A percentile compares a stretch with the other conserved stretches of the same genome.
phyloP scores from a whole-genome alignment of 2,888 invertebrate species.

The Trichopoda pennipes region DNA sequence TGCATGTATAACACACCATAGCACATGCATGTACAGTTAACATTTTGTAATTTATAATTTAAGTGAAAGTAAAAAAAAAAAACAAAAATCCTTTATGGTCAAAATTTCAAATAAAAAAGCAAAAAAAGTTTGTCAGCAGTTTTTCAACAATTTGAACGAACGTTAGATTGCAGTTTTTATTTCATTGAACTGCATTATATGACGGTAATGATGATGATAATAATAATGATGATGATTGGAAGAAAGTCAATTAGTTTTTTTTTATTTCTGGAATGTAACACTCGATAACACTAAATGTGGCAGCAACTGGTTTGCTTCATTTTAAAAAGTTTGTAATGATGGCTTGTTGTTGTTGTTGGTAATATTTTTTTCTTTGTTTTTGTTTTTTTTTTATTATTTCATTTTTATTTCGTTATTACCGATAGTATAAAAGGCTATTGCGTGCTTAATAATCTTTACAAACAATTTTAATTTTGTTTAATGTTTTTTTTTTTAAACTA shows the following conservation, averaged over 20 bases:
- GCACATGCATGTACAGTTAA: no score
- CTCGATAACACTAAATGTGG: constrained; percentile 13
- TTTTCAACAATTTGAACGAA: constrained; percentile 22
- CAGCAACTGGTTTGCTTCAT: constrained; percentile 50
- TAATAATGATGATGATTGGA: constrained; percentile 30
- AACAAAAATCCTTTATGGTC: constrained; percentile 60
- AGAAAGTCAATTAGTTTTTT: constrained; percentile 60
- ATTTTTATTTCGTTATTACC: constrained; percentile 47
- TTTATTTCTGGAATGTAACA: neutral
- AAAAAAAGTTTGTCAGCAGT: constrained; percentile 15
- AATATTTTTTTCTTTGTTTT: neutral
- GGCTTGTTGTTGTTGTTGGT: constrained; percentile 1
- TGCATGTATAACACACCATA: neutral
- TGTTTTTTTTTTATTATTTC: neutral
- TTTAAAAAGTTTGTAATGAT: constrained; percentile 31
- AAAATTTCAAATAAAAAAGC: neutral
- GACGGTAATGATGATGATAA: no score
- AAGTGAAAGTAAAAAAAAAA: constrained; percentile 64
- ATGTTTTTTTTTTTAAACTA: neutral
- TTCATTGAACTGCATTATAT: constrained; percentile 63
- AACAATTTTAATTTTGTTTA: constrained; percentile 13
- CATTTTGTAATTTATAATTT: neutral
- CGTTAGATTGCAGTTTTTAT: constrained; percentile 44
- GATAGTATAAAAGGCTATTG: constrained; percentile 50
- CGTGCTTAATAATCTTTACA: constrained; percentile 52